Conservation (phyloP, 2,888 invertebrate genomes). For the Brachypalpus laphriformis region DNA sequence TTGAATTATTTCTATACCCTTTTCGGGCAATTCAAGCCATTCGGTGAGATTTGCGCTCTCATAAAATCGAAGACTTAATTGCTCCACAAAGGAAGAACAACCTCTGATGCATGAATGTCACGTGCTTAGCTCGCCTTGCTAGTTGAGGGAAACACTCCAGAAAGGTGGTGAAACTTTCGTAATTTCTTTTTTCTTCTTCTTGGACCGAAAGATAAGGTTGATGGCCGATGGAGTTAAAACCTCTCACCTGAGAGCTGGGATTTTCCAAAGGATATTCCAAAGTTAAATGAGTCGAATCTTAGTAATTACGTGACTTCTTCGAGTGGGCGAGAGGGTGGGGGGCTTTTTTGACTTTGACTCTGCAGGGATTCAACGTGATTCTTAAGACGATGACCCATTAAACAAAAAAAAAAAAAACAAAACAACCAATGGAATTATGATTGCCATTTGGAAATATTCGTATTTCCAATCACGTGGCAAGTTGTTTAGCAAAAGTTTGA, state of each 20-base stretch:
- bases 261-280: constrained; percentile 49
- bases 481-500: constrained; percentile 34
- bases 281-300: constrained; percentile 72
- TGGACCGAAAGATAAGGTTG: constrained; percentile 47
- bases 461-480: constrained; percentile 57
- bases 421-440: constrained; percentile 52
- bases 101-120: constrained; percentile 70
- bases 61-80: constrained; percentile 67
- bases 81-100: constrained; percentile 51
- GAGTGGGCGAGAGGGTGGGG: constrained; percentile 2
- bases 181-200: constrained; percentile 52
- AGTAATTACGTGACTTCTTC: constrained; percentile 68
- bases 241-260: constrained; percentile 37
- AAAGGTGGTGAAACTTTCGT: constrained; percentile 58
- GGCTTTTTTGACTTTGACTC: constrained; percentile 1
- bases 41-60: constrained; percentile 52
- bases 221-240: constrained; percentile 47
- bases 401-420: constrained; percentile 1
- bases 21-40: neutral
- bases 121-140: constrained; percentile 52
- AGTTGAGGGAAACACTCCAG: constrained; percentile 6
- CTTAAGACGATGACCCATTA: neutral
- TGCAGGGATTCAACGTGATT: neutral
- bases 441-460: constrained; percentile 43
- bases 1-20: constrained; percentile 17